Evolutionary conservation across 2,888 invertebrate genomes (phyloP).

Genomic region (Rapana venosa): DNA sequence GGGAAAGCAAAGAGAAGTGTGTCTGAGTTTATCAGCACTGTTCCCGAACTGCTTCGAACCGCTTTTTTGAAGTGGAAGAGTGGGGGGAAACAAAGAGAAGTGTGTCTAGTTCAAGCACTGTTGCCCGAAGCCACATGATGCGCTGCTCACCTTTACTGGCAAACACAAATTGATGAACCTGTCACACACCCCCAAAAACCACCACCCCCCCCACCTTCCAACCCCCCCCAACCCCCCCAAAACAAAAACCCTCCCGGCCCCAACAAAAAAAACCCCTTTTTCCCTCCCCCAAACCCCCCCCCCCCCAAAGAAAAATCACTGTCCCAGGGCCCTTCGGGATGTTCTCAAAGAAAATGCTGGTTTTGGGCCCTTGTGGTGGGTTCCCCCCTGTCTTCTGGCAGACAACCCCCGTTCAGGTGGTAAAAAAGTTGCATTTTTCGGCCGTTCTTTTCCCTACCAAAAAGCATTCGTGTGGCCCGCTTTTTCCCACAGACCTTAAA

Average conservation of each 20-base stretch:
- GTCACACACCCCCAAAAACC: not conserved
- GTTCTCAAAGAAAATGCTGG: not conserved
- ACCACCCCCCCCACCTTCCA: too few species aligned
- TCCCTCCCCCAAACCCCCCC: too few species aligned
- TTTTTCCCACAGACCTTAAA: not conserved
- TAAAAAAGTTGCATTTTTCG: not conserved
- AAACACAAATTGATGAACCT: not conserved
- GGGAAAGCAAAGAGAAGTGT: constrained; percentile 1
- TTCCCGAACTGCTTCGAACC: too few species aligned
- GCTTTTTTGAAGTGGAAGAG: not conserved
- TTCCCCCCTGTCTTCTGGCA: not conserved
- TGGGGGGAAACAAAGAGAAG: constrained; percentile 3
- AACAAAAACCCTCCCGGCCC: too few species aligned
- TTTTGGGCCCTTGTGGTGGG: not conserved
- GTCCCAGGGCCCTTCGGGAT: not conserved
- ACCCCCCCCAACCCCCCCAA: too few species aligned
- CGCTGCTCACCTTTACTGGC: not conserved
- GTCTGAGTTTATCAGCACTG: not conserved
- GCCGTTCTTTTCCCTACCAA: not conserved
- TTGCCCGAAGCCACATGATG: not conserved
- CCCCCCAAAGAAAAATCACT: too few species aligned
- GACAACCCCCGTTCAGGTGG: not conserved
- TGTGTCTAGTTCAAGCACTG: not conserved
- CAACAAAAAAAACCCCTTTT: too few species aligned
- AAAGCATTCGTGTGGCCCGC: not conserved